Evolutionary conservation across 2,797 vertebrate genomes (phyloP), one percentile per base, ranked within the genome.

Genomic region (Leptatherina wallacei): DNA sequence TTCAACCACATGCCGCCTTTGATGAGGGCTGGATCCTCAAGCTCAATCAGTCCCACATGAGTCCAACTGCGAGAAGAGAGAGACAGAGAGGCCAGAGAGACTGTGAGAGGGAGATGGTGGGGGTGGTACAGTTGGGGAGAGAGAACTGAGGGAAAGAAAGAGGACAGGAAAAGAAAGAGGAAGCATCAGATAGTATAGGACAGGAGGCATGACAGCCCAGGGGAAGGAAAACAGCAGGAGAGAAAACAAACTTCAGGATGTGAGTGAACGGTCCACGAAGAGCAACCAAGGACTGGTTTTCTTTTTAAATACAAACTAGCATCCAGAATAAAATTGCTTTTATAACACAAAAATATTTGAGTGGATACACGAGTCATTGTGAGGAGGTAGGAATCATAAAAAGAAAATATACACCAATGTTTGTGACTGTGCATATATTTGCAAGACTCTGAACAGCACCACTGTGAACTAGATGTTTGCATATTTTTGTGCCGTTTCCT

Each of bases 31-130:
- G 86, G 86, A 94, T 93, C 92, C 93, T 89, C 92, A 72, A 89
- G 89, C 93, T 93, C 94, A 95, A 94, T 95, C 94, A 94, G 91
- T 93, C 91, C 94, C 94, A 95, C 94, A 95, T 94, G 94, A 95
- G 85, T 91, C 91, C 89, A 78, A 90, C 86, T 87, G 88, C 84
- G 88, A 87, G 78, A 77, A 81, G 79, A 74, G 82, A 61, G 82
- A 83, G 84, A 87, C 78, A 60, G 65, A 84, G 84, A 88, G 83
- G 82, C 83, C 85, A 83, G 73, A 81, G 85, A 81, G 85, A 83
- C 79, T 74, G 58, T 57, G 60, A 66, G 76, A 83, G 60, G 59
- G 73, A 84, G 81, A 87, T 73, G 49, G 82, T 83, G 73, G 81
- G 80, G 85, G 84, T 78, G 84, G 82, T 30, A 68, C 58, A 35